phyloP scores from a whole-genome alignment of 2,888 invertebrate species.

The Caenorhabditis sulstoni region DNA sequence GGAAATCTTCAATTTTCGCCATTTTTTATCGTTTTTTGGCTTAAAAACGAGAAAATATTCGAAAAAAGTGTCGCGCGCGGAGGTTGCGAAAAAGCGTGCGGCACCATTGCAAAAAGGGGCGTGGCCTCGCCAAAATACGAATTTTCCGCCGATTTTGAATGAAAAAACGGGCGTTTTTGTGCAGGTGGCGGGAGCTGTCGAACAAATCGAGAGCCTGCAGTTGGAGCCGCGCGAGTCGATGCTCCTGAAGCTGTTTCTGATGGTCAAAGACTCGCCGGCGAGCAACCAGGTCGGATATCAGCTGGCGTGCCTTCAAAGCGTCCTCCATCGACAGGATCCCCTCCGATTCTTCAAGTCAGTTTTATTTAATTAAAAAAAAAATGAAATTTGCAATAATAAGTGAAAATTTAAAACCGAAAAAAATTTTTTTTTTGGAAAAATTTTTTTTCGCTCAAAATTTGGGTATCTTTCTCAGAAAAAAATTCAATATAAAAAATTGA shows the following conservation, averaged over 20 bases:
- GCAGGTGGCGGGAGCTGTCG: constrained; percentile 55
- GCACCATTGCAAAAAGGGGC: too few relatives aligned
- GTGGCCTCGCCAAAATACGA: too few relatives aligned
- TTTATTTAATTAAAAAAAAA: not conserved
- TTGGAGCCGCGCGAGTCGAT: constrained; percentile 67
- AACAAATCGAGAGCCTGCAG: constrained; percentile 62
- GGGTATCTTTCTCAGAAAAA: too few relatives aligned
- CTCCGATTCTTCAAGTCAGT: constrained; percentile 66
- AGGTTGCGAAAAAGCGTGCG: too few relatives aligned
- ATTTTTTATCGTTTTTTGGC: too few relatives aligned
- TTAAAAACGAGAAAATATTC: not conserved
- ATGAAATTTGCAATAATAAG: not conserved
- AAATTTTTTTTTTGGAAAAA: too few relatives aligned
- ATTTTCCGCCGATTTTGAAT: too few relatives aligned
- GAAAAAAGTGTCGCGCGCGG: not conserved
- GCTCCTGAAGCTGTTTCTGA: constrained; percentile 63
- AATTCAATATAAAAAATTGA: too few relatives aligned
- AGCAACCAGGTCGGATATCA: constrained; percentile 63
- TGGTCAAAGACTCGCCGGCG: constrained; percentile 65
- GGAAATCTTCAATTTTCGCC: not conserved
- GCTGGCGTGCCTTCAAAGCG: constrained; percentile 70
- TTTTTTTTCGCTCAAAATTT: too few relatives aligned
- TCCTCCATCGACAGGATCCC: constrained; percentile 66
- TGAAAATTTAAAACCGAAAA: not conserved
- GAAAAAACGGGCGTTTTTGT: too few relatives aligned